Conservation (phyloP, 2,888 invertebrate genomes). For the Phengaris alcon region DNA sequence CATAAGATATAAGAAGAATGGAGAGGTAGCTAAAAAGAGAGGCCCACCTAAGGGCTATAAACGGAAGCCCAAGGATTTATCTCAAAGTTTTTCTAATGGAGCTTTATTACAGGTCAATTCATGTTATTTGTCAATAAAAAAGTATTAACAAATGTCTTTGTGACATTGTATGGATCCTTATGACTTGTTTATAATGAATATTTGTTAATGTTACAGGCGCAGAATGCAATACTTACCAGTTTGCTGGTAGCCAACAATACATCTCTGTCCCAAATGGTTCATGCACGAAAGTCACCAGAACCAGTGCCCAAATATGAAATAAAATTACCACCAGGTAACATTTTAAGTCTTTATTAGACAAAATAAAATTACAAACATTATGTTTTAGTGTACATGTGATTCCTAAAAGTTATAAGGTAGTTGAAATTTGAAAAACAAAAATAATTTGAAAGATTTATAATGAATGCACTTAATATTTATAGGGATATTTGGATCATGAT, state of each 20-base stretch:
- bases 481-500: too few species aligned
- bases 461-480: too few species aligned
- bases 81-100: slow-evolving; percentile 57
- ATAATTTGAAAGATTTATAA: too few species aligned
- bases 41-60: slow-evolving; percentile 73
- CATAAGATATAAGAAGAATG: slow-evolving; percentile 71
- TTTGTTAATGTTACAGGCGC: slow-evolving; percentile 51
- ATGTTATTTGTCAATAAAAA: neutral
- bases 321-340: slow-evolving; percentile 56
- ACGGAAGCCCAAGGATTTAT: slow-evolving; percentile 65
- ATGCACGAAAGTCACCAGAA: slow-evolving; percentile 34
- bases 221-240: slow-evolving; percentile 66
- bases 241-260: slow-evolving; percentile 58
- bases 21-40: slow-evolving; percentile 68
- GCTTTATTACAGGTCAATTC: slow-evolving; percentile 54
- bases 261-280: slow-evolving; percentile 39
- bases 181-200: neutral
- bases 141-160: too few species aligned
- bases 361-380: neutral
- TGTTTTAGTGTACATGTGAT: too few species aligned
- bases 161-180: neutral
- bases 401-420: too few species aligned
- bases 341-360: neutral
- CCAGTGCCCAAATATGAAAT: slow-evolving; percentile 43
- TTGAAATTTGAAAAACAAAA: too few species aligned